Conservation (phyloP, 2,113 vertebrate genomes). For the Grantiella picta region DNA sequence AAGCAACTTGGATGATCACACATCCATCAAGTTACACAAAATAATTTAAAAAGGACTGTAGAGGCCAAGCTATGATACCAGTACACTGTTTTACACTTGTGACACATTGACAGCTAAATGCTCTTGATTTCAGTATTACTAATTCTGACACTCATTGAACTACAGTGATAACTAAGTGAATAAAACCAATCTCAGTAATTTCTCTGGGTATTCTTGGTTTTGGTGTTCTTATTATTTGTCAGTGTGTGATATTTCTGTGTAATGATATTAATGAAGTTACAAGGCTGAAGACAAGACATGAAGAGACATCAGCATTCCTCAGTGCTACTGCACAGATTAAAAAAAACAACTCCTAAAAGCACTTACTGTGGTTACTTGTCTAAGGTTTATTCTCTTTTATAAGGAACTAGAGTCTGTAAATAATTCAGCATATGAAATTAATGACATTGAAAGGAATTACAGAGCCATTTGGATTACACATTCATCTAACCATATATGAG, state of each 20-base stretch:
- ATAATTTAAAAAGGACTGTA: not conserved
- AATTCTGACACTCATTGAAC: not conserved
- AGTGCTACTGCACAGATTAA: not conserved
- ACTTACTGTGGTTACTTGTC: not conserved
- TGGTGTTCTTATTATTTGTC: not conserved
- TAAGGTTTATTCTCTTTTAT: not conserved
- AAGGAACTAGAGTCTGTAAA: slow-evolving; percentile 5
- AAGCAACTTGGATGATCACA: not conserved
- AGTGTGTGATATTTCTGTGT: not conserved
- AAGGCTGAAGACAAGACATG: not conserved
- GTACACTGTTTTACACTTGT: not conserved
- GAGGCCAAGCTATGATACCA: not conserved
- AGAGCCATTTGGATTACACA: not conserved
- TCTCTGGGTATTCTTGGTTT: not conserved
- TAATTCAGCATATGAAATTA: slow-evolving; percentile 30
- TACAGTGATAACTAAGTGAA: not conserved
- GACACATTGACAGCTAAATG: not conserved
- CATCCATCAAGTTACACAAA: not conserved
- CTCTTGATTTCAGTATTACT: not conserved
- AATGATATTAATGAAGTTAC: not conserved
- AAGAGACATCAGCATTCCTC: not conserved
- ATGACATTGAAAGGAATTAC: slow-evolving; percentile 13
- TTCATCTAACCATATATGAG: not conserved
- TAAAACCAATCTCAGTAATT: not conserved
- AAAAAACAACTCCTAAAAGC: not conserved